Evolutionary conservation across 30 jellyfish, hydroid and myxozoan species (phyloP), one percentile per base, ranked within the genome.

Genomic region (Chironex yamaguchii): DNA sequence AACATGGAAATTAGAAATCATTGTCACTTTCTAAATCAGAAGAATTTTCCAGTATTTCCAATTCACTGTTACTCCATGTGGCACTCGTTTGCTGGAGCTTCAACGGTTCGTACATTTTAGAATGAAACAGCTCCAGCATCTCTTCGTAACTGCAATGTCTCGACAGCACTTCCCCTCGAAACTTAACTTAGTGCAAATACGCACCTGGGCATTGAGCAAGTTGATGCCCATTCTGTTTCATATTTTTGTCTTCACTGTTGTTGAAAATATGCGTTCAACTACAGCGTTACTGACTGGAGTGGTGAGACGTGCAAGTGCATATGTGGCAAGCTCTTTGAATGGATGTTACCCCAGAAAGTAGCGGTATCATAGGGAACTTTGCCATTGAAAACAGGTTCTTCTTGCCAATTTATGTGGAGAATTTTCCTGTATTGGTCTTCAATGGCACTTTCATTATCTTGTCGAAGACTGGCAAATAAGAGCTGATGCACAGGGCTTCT

Each of bases 281-380:
- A 85, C 92, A n/a, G 96, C 96, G 63, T 85, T 85, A 64, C 96
- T 85, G 33, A 73, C 83, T 2, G 96, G 96, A n/a, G 76, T 52
- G 36, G 87, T 85, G 28, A 85, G 31, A 62, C 96, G 75, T 4
- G 96, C 24, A 23, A 85, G 58, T 42, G 96, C 92, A 85, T 71
- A 85, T n/a, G 20, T 73, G 22, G 90, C 91, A 13, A 85, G 88
- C 26, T 72, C 87, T 64, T 49, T 48, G 62, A 87, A 87, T 23
- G 92, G 92, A 23, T 81, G 27, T 25, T 81, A 25, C 22, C 85
- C 96, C 94, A 87, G 42, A 87, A 87, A 35, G 26, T 28, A 17
- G 25, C 88, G 4, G 92, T 73, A 30, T 87, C 94, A 13, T 36
- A 22, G 33, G 96, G 96, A 29, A 87, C 49, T 29, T 65, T 82